Base-by-base conservation (phyloP, 2,888 invertebrate genomes). In the Eulithis testata region DNA sequence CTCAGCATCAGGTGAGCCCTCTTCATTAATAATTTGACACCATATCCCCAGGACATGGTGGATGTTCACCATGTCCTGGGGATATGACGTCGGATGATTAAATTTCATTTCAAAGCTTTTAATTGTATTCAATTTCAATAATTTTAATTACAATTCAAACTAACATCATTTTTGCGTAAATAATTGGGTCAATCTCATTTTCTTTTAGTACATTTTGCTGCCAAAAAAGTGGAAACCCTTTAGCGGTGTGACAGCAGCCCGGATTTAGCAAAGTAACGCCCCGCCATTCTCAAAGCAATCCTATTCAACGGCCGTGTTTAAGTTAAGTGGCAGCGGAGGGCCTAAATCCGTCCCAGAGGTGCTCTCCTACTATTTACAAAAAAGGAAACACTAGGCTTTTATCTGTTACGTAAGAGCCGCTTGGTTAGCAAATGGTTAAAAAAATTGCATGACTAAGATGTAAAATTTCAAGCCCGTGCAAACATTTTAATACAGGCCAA, bases 261-360 rank as follows among this genome's bases (percentile, higher is more conserved):
- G 75, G 77, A 76, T 78, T 83, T 69, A 79, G 76, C 74, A 75
- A 75, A 74, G 76, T 71, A 74, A 77, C 78, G 75, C 74, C 74
- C 72, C 70, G 73, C 74, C 77, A 77, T 79, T 82, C 75, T 73
- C 79, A 68, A 71, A 79, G 76, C 75, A 75, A 79, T 79, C 75
- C 72, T 74, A 80, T 79, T 75, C 76, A 79, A 74, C 73, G 74
- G 73, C 62, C 74, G 76, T 79, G 78, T 80, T 81, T 82, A 79
- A 78, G 71, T 79, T 80, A 82, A 82, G 81, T 81, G 78, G 76
- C 74, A 73, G 78, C 76, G 73, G 71, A 77, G 77, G 74, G 69
- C 66, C 69, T 65, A 62, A 68, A 73, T 65, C 68, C 66, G 59
- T 68, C 72, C 73, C 72, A 53, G 53, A 62, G 68, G 69, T 65